Conservation (phyloP, 2,888 invertebrate genomes). For the Scaptomyza polygonia region DNA sequence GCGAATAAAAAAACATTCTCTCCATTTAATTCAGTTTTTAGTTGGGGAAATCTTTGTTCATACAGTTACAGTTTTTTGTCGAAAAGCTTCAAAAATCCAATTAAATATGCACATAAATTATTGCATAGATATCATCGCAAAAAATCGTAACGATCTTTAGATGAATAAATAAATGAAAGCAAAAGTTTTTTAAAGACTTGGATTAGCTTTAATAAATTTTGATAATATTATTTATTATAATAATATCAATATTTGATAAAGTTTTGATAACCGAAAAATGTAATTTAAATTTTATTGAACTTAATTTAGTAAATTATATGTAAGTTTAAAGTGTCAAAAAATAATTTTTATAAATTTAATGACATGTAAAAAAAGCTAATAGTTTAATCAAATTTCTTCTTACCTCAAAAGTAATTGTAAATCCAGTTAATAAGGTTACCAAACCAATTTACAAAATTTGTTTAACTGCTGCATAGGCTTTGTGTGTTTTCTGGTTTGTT, state of each 20-base stretch:
- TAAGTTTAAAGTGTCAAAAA: too few relatives aligned
- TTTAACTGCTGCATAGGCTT: conserved; percentile 33
- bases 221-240: too few relatives aligned
- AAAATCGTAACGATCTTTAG: conserved; percentile 8
- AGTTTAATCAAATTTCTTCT: too few relatives aligned
- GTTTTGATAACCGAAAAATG: background rate
- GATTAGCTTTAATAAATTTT: too few relatives aligned
- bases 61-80: too few relatives aligned
- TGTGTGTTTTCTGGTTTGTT: conserved; percentile 8
- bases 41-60: conserved; percentile 8
- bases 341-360: too few relatives aligned
- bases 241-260: too few relatives aligned
- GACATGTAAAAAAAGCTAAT: too few relatives aligned
- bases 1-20: conserved; percentile 9
- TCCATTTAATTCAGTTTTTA: conserved; percentile 11
- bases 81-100: conserved; percentile 1
- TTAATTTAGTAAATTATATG: too few relatives aligned
- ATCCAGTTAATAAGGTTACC: conserved; percentile 21
- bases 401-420: conserved; percentile 13
- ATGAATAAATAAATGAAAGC: conserved; percentile 12
- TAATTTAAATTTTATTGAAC: too few relatives aligned
- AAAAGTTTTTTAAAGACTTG: conserved; percentile 12
- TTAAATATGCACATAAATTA: conserved; percentile 31
- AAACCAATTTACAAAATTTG: conserved; percentile 37
- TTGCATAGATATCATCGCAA: conserved; percentile 7